Percentiles rank a stretch among this genome's conserved stretches.
These are phyloP conservation scores for Saturnia japonica DNA, from an alignment of 2,888 invertebrate genomes.

Conservation along the genomic window DNA sequence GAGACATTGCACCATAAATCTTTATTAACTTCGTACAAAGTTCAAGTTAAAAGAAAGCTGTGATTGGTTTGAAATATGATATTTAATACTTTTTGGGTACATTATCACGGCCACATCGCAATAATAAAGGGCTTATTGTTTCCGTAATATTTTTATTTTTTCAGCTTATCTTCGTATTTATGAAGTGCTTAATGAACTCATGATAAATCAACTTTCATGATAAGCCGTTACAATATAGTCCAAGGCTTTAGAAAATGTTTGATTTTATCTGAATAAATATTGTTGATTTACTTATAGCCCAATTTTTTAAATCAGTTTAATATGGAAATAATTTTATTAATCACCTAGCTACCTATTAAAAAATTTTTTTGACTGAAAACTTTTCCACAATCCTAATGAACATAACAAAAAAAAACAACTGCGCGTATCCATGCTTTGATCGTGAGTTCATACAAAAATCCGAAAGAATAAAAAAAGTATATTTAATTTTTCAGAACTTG, in stretches of 20 bases:
- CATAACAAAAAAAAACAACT: too few relatives aligned
- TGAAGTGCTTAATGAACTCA: conserved; percentile 17
- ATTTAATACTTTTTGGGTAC: not conserved
- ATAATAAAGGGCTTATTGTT: conserved; percentile 6
- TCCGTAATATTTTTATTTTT: not conserved
- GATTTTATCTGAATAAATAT: not conserved
- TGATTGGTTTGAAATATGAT: not conserved
- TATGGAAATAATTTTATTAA: not conserved
- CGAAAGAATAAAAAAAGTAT: too few relatives aligned
- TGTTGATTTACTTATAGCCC: not conserved
- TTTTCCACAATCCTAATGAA: too few relatives aligned
- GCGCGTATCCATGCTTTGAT: too few relatives aligned
- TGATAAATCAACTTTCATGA: conserved; percentile 9
- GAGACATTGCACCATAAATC: too few relatives aligned
- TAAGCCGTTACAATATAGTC: conserved; percentile 10
- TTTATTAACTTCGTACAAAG: too few relatives aligned
- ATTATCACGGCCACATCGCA: not conserved
- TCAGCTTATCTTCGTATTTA: conserved; percentile 17
- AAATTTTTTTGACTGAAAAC: too few relatives aligned
- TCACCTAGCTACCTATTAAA: too few relatives aligned
- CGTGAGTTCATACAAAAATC: too few relatives aligned
- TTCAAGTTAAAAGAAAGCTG: not conserved
- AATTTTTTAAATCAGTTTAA: too few relatives aligned
- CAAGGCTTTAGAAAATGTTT: conserved; percentile 7
- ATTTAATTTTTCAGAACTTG: too few relatives aligned